Base-by-base conservation (phyloP, 2,797 vertebrate genomes). In the Darevskia mixta region DNA sequence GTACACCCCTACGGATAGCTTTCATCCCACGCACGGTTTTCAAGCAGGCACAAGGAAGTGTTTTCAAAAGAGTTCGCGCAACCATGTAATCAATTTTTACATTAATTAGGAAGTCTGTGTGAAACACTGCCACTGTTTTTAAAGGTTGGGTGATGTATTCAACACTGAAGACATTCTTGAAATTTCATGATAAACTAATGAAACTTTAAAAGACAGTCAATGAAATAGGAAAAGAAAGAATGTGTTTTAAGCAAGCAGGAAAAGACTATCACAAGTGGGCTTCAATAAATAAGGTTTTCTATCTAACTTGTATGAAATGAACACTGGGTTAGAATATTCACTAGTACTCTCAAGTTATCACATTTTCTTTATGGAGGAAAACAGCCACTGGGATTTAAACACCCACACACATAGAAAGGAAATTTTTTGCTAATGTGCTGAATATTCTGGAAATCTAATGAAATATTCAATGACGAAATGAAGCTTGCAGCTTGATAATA, bases 201-300 rank as follows among this genome's bases (percentile, higher is more conserved):
- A 89, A 95, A 93, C 66, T 66, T 45, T 87, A 2, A 10, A 20
- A 90, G 91, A 83, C 3, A 20, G 85, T 38, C 72, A 7, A 55
- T n/a, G 66, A 79, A 79, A 83, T 2, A 32, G 83, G 87, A 23
- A 86, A n/a, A 55, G n/a, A 72, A 72, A 72, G 13, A 29, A 32
- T 29, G 29, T 17, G n/a, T 15, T n/a, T 72, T 72, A 32, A 72
- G 32, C 4, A 9, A 35, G 11, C n/a, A 32, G n/a, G 29, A 20
- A 90, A 84, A 72, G 85, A 82, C 75, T 32, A 11, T 71, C 45
- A 73, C 35, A 92, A 35, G 15, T 84, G 88, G 76, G 83, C 91
- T 91, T 92, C 45, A 17, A 81, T 88, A 87, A 41, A 92, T 91
- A 83, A 93, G 89, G 23, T 88, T 85, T 73, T 71, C 88, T 35